phyloP scores from a whole-genome alignment of 2,888 invertebrate species.

The Eurytoma californica region DNA sequence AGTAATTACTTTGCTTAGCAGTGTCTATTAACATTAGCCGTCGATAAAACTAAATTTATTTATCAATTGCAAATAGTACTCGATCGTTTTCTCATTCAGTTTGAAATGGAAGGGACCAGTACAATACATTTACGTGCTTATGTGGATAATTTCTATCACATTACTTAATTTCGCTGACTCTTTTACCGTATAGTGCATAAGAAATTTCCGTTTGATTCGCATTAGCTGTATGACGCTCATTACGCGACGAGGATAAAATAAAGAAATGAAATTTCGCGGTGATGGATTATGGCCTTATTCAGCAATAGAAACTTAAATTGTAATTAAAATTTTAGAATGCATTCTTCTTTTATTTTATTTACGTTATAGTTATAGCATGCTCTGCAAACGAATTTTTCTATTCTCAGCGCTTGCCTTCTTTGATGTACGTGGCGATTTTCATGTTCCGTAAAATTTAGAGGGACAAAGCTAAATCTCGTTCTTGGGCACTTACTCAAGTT shows the following conservation, averaged over 20 bases:
- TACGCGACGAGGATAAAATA: slow-evolving; percentile 9
- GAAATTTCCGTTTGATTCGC: slow-evolving; percentile 9
- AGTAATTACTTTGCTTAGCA: slow-evolving; percentile 25
- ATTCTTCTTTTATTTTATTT: slow-evolving; percentile 28
- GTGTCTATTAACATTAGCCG: slow-evolving; percentile 29
- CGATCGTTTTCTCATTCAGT: slow-evolving; percentile 59
- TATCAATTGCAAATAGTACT: slow-evolving; percentile 43
- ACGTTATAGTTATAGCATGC: slow-evolving; percentile 17
- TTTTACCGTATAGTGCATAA: slow-evolving; percentile 10
- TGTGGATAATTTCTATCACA: slow-evolving; percentile 51
- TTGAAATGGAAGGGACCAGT: slow-evolving; percentile 64
- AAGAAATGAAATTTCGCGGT: slow-evolving; percentile 30
- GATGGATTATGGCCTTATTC: slow-evolving; percentile 51
- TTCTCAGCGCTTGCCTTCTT: slow-evolving; percentile 31
- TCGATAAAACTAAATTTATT: slow-evolving; percentile 19
- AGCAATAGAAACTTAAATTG: slow-evolving; percentile 48
- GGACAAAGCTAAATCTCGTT: slow-evolving; percentile 19
- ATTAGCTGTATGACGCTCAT: slow-evolving; percentile 21
- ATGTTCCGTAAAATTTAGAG: slow-evolving; percentile 20
- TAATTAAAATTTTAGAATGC: slow-evolving; percentile 5
- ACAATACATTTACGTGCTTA: slow-evolving; percentile 60
- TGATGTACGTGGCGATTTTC: slow-evolving; percentile 24
- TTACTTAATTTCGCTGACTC: slow-evolving; percentile 22
- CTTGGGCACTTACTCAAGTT: slow-evolving; percentile 45
- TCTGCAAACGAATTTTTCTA: slow-evolving; percentile 34